Base-by-base conservation (phyloP, 2,888 invertebrate genomes). In the Tribolium freemani region DNA sequence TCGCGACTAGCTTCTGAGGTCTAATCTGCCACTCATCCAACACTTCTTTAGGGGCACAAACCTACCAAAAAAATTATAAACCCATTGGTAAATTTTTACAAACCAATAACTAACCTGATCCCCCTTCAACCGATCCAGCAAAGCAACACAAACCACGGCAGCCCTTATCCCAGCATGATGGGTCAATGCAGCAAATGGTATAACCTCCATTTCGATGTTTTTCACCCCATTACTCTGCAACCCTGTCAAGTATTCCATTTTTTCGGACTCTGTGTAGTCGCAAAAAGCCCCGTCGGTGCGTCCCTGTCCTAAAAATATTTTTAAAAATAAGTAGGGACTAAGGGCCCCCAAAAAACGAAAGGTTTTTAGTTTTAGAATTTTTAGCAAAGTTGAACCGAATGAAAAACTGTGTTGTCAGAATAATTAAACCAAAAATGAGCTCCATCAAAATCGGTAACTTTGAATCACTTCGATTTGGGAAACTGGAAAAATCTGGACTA, bases 201-300 rank as follows among this genome's bases (percentile, higher is more conserved):
- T 90, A 45, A 95, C 94, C 87, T 99, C 99, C 98, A 98, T 98
- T 88, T 99, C 99, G 80, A 99, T 97, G 87, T 99, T 99, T 20
- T 94, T 91, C 9, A 99, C 95, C 1, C 96, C 97, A 56, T 91
- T 88, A 73, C 92, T 90, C 75, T 92, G 91, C 74, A 97, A 84
- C 77, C 91, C 89, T 78, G 91, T 90, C 80, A 99, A 88, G 85
- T 96, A 99, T 56, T 92, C 92, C 90, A 95, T 92, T 87, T 97
- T 98, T 76, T 99, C 97, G n/a, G 90, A 87, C 83, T 95, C 94
- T 1, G 91, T 91, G 87, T 96, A 98, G 81, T 97, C 96, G 86
- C 98, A 98, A 88, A 98, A 98, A 3, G 98, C 98, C 0, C 99
- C 98, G 86, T 99, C 98, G 77, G 97, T 87, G 48, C 99, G 91